Conservation (phyloP, 2,797 vertebrate species). For the Euphonia xanthogaster region DNA sequence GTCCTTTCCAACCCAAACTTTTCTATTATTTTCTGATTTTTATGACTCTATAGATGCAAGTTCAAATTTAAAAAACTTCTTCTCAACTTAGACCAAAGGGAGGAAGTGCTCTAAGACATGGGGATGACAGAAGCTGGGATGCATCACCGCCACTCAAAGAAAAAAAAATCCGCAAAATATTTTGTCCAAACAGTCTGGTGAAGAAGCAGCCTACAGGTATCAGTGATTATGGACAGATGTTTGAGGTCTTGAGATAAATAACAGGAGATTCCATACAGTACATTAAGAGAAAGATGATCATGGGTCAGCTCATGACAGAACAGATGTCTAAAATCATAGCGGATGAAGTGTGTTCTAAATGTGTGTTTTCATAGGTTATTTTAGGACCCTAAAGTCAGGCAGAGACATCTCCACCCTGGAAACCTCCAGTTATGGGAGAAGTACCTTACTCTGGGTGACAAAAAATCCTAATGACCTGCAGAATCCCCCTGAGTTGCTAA, state of each 20-base stretch:
- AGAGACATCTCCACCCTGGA: neutral
- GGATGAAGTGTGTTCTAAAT: neutral
- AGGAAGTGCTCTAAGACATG: neutral
- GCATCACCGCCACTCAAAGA: neutral
- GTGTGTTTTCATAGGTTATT: neutral
- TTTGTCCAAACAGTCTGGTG: neutral
- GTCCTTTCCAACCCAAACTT: neutral
- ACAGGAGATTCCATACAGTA: neutral
- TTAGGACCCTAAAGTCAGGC: neutral
- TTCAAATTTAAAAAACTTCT: neutral
- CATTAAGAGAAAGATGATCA: neutral
- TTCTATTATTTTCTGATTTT: neutral
- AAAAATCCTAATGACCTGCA: neutral
- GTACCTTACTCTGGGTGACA: neutral
- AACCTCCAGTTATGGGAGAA: neutral
- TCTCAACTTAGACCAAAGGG: neutral
- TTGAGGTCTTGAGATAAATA: neutral
- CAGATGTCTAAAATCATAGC: neutral
- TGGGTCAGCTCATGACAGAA: neutral
- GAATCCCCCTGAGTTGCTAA: neutral
- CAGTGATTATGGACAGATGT: neutral
- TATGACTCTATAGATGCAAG: neutral
- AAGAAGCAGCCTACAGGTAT: neutral
- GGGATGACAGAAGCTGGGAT: neutral
- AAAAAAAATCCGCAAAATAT: rapidly evolving